A percentile compares a stretch with the other conserved stretches of the same genome.
These are phyloP conservation scores for Psilopsiagon aurifrons DNA, from an alignment of 2,113 vertebrate species.

Conservation along the genomic window DNA sequence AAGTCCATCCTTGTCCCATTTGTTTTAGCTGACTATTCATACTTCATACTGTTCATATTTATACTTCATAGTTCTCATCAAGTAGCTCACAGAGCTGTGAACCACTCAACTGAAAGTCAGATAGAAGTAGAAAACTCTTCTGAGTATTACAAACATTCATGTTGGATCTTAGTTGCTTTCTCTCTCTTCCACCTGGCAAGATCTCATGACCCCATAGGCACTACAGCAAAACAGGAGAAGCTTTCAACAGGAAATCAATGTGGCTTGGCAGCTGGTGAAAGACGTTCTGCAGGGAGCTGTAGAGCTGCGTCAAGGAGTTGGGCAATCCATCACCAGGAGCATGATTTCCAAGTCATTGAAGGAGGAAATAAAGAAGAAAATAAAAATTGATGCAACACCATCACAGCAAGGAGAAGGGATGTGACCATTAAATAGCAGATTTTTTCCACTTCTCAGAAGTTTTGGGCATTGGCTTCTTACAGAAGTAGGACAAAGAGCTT, in stretches of 20 bases:
- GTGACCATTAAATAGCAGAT: background rate
- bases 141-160: fast-evolving
- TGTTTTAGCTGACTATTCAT: background rate
- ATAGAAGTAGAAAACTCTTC: background rate
- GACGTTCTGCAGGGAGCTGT: background rate
- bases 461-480: background rate
- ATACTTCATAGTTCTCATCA: background rate
- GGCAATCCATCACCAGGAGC: background rate
- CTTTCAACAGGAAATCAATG: conserved; percentile 28
- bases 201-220: background rate
- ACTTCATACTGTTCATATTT: background rate
- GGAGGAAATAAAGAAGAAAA: background rate
- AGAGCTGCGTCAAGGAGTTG: background rate
- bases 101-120: background rate
- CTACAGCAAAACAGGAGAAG: background rate
- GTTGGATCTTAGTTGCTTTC: background rate
- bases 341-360: background rate
- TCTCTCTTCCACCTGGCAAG: background rate
- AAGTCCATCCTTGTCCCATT: background rate
- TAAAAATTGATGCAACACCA: background rate
- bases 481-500: conserved; percentile 28
- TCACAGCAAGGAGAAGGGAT: background rate
- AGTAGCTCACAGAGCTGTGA: background rate
- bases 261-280: conserved; percentile 24
- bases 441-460: conserved; percentile 13